Evolutionary conservation across 2,888 invertebrate species (phyloP), one percentile per base, ranked within the genome.

Genomic region (Diarsia mendica): DNA sequence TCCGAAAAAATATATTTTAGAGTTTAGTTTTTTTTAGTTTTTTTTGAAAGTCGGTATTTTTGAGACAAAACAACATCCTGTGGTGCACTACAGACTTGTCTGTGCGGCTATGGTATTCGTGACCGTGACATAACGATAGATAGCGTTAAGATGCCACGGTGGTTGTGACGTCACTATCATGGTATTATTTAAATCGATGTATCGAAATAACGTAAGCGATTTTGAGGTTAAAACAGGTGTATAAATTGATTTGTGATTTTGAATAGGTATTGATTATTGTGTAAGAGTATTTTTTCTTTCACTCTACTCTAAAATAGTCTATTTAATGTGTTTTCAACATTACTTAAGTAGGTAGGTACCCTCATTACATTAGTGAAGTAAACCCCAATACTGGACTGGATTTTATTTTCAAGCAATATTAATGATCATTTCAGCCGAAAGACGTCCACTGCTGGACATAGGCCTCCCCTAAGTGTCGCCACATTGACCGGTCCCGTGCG

Each of bases 91-190:
- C 2, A 18, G 60, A 28, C 58, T 15, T 33, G 60, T 60, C 33
- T 60, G 20, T 65, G 39, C 44, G n/a, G 65, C 60, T 53, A 67
- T 65, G 67, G 77, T 68, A 20, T 60, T 23, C 33, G 39, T 77
- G 65, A 65, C 46, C 23, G 20, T 77, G 49, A 48, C n/a, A 39
- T 20, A 64, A 48, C 67, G 72, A 80, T 68, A 53, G 67, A 80
- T 68, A 58, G 69, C 15, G 53, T 44, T 23, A 5, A 55, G 46
- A 53, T 33, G 63, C 67, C 63, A 81, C 84, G 81, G 84, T 46
- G 66, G 6, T 9, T 58, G 0, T 72, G 64, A 72, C 67, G 66
- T 79, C 64, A 83, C 6, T 11, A 11, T 2, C 83, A 77, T 66
- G 70, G 64, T 9, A 0, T 20, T 28, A n/a, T 44, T 68, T 44